Conservation (phyloP, 2,888 invertebrate genomes). For the Sceliomorpha sp. region DNA sequence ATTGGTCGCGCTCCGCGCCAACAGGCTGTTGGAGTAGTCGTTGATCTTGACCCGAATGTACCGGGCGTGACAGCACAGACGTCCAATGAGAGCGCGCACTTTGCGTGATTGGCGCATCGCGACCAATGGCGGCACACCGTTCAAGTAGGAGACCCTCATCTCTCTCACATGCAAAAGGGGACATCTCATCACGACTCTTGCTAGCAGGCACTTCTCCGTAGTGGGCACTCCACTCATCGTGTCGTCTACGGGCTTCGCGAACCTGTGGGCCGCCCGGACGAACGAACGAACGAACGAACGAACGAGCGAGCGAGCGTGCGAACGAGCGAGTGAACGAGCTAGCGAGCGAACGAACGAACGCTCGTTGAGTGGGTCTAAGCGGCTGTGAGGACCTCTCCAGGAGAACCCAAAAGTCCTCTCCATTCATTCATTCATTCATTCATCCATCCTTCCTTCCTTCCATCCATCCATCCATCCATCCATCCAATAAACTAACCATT, state of each 20-base stretch:
- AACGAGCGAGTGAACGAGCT: conserved; percentile 60
- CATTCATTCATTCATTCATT: conserved; percentile 70
- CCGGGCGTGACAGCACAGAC: conserved; percentile 27
- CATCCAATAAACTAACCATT: too few relatives aligned
- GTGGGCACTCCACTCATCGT: conserved; percentile 79
- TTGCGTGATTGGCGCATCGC: conserved; percentile 46
- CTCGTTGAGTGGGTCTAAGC: conserved; percentile 80
- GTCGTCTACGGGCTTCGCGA: conserved; percentile 77
- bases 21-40: conserved; percentile 23
- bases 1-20: conserved; percentile 27
- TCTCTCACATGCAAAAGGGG: conserved; percentile 78
- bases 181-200: conserved; percentile 79
- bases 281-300: too few relatives aligned
- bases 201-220: conserved; percentile 79
- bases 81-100: conserved; percentile 43
- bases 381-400: conserved; percentile 80
- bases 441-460: conserved; percentile 52
- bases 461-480: conserved; percentile 61
- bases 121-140: conserved; percentile 59
- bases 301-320: too few relatives aligned
- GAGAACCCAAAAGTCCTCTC: conserved; percentile 79
- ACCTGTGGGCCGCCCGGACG: conserved; percentile 70
- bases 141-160: conserved; percentile 64
- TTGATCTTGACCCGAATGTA: conserved; percentile 37
- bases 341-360: conserved; percentile 64